A percentile compares a stretch with the other conserved stretches of the same genome.
Conservation (phyloP, 92 coral and sea anemone genomes). For the Actinostola sp. region DNA sequence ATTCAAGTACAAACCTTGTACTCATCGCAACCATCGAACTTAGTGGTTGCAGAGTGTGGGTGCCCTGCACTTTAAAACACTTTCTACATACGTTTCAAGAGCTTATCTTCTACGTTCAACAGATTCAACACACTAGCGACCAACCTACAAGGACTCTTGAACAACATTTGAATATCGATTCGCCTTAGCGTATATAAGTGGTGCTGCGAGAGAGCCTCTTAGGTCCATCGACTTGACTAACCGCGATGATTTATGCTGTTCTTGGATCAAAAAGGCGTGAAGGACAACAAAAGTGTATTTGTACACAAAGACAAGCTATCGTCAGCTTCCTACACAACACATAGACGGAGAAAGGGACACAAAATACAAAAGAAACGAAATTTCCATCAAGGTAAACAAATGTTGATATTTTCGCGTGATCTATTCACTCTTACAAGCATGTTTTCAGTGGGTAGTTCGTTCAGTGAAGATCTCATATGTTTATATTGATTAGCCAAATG, state of each 20-base stretch:
- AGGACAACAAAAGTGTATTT: not conserved
- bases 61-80: not conserved
- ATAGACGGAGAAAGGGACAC: not conserved
- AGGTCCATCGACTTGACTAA: not conserved
- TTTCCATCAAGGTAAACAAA: too few relatives aligned
- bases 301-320: not conserved
- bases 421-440: too few relatives aligned
- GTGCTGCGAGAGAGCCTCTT: constrained; percentile 12
- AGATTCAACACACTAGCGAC: constrained; percentile 10
- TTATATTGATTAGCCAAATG: too few relatives aligned
- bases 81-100: not conserved
- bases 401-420: too few relatives aligned
- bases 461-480: too few relatives aligned
- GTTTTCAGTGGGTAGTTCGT: too few relatives aligned
- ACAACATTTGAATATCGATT: not conserved
- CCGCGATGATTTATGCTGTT: constrained; percentile 7
- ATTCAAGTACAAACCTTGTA: constrained; percentile 10
- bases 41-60: not conserved
- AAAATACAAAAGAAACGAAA: too few relatives aligned
- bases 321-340: not conserved
- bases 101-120: constrained; percentile 1
- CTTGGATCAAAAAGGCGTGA: constrained; percentile 11
- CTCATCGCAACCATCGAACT: not conserved
- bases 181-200: not conserved
- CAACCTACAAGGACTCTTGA: not conserved